Evolutionary conservation across 2,113 vertebrate species (phyloP).

Genomic region (Thymallus thymallus): DNA sequence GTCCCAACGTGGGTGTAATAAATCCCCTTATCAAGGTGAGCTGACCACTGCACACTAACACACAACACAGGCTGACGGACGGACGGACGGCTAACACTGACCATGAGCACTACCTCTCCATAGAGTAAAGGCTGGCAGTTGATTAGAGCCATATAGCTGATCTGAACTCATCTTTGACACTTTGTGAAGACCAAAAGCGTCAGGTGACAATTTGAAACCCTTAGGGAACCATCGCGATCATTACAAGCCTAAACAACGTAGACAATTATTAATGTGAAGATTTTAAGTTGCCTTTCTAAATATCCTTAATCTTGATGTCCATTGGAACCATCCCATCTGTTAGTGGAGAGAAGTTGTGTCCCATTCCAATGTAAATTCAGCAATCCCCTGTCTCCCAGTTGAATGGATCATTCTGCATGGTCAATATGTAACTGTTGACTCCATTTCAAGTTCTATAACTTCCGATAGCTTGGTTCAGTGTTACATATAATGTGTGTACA

Average conservation of each 20-base stretch:
- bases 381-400: conserved; percentile 5
- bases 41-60: neutral
- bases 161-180: too few relatives aligned
- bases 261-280: neutral
- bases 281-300: neutral
- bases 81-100: neutral
- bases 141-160: too few relatives aligned
- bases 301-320: neutral
- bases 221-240: too few relatives aligned
- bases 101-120: too few relatives aligned
- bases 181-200: too few relatives aligned
- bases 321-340: neutral
- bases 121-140: too few relatives aligned
- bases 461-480: conserved; percentile 48
- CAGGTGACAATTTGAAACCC: too few relatives aligned
- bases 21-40: conserved; percentile 98
- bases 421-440: neutral
- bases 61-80: conserved; percentile 30
- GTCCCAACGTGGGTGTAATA: conserved; percentile 96
- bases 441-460: conserved; percentile 51
- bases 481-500: conserved; percentile 24
- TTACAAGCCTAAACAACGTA: too few relatives aligned
- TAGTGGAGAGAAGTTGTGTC: neutral
- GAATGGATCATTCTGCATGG: neutral
- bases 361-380: conserved; percentile 21